These are phyloP conservation scores for Amphipoea lucens DNA, from an alignment of 2,888 invertebrate genomes.

Conservation along the genomic window DNA sequence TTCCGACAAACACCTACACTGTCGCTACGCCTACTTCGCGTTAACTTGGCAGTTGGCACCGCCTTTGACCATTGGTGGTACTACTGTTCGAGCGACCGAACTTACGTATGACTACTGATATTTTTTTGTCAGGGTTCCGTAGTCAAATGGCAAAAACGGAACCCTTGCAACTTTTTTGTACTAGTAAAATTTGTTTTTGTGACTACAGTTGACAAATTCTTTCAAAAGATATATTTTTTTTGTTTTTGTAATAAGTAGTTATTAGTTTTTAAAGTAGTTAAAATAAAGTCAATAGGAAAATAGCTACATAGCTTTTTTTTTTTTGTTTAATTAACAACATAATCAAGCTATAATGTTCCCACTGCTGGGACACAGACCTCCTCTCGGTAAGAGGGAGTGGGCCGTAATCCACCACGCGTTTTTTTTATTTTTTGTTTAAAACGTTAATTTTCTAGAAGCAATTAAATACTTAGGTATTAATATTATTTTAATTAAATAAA, in stretches of 20 bases:
- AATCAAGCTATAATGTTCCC: not conserved
- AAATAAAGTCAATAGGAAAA: not conserved
- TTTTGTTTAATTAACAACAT: not conserved
- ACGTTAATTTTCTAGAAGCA: not conserved
- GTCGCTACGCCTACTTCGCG: conserved; percentile 44
- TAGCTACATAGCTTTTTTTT: not conserved
- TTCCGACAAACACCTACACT: conserved; percentile 45
- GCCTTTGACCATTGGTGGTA: conserved; percentile 51
- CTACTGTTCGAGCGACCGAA: not conserved
- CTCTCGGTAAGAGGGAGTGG: not conserved
- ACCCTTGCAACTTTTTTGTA: not conserved
- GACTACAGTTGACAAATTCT: not conserved
- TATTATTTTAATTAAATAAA: not conserved
- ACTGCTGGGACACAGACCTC: not conserved
- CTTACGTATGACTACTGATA: not conserved
- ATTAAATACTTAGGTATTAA: not conserved
- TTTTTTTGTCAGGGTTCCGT: conserved; percentile 1
- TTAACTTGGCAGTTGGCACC: conserved; percentile 15
- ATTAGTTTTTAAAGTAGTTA: not conserved
- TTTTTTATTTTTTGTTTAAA: not conserved
- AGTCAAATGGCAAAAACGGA: not conserved
- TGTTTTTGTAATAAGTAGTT: not conserved
- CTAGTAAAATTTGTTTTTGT: not conserved
- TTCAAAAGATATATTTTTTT: not conserved
- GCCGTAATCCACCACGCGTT: not conserved